These are phyloP conservation scores for Ceratosolen solmsi DNA, from an alignment of 1,140 invertebrate species.

Conservation along the genomic window DNA sequence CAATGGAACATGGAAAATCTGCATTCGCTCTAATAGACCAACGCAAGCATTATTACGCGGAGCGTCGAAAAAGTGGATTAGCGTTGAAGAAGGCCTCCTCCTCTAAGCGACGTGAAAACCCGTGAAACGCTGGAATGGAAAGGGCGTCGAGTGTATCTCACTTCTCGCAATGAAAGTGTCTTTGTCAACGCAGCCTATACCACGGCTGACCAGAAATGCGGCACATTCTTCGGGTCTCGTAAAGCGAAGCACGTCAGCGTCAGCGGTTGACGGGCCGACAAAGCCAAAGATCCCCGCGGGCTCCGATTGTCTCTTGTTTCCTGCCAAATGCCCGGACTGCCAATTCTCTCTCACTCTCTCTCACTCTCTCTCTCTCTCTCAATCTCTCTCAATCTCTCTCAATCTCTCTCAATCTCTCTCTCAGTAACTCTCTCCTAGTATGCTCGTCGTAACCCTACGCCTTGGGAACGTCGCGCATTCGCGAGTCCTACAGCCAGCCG, in stretches of 20 bases:
- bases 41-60: too few species aligned
- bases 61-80: too few species aligned
- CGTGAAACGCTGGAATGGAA: background rate
- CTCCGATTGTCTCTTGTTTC: constrained; percentile 72
- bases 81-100: too few species aligned
- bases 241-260: constrained; percentile 4
- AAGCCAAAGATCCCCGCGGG: constrained; percentile 61
- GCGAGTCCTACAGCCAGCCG: constrained; percentile 22
- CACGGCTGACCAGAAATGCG: background rate
- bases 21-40: too few species aligned
- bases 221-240: background rate
- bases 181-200: background rate
- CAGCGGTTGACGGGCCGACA: constrained; percentile 62
- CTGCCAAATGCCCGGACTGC: constrained; percentile 59
- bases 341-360: constrained; percentile 43
- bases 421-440: too few species aligned
- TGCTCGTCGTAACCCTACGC: constrained; percentile 68
- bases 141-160: background rate
- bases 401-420: constrained; percentile 48
- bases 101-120: background rate
- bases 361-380: constrained; percentile 49
- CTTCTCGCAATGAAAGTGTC: background rate
- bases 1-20: too few species aligned
- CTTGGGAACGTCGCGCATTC: constrained; percentile 66
- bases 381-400: constrained; percentile 48